Conservation (phyloP, 2,888 invertebrate species). For the Xylota segnis region DNA sequence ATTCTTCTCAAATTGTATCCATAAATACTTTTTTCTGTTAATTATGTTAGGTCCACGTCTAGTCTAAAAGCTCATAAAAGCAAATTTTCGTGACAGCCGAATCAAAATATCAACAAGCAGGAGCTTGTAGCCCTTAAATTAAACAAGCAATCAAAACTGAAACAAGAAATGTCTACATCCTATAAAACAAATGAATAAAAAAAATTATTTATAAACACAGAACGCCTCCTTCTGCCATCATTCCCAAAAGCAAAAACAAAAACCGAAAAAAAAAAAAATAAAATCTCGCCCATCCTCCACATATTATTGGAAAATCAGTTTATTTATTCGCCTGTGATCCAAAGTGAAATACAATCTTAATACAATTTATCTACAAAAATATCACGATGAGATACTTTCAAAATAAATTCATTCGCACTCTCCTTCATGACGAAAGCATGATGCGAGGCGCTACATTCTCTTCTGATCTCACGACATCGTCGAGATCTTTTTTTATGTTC, state of each 20-base stretch:
- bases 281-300: slow-evolving; percentile 13
- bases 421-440: slow-evolving; percentile 56
- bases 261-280: not conserved
- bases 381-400: slow-evolving; percentile 44
- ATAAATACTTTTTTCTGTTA: no score
- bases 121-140: not conserved
- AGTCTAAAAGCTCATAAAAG: no score
- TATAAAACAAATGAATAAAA: not conserved
- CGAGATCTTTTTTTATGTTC: slow-evolving; percentile 46
- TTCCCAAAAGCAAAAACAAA: not conserved
- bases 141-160: not conserved
- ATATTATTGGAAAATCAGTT: slow-evolving; percentile 49
- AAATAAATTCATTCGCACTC: slow-evolving; percentile 52
- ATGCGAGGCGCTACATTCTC: slow-evolving; percentile 33
- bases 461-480: slow-evolving; percentile 37
- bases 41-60: no score
- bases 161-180: not conserved
- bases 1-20: no score
- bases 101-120: not conserved
- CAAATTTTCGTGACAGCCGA: no score
- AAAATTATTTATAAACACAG: slow-evolving; percentile 24
- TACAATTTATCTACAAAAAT: slow-evolving; percentile 58
- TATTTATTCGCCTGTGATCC: slow-evolving; percentile 53
- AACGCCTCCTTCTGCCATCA: slow-evolving; percentile 10
- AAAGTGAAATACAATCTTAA: slow-evolving; percentile 66